Percentiles rank a stretch among this genome's conserved stretches.
Evolutionary conservation across 2,113 vertebrate species (phyloP).

Genomic region (Mola mola): DNA sequence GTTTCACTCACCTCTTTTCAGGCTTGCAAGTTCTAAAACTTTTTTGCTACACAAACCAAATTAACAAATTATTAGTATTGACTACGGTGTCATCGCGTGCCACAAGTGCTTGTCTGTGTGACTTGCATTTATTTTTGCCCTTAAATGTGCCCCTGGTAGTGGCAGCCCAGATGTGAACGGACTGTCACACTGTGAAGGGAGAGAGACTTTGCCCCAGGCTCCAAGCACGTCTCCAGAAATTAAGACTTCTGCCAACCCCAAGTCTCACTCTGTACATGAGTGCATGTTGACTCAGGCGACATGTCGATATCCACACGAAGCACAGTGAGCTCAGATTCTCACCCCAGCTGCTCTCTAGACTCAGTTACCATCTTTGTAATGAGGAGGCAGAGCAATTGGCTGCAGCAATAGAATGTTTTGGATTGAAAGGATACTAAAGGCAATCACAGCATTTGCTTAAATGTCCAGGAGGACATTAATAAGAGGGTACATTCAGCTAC

Average conservation of each 20-base stretch:
- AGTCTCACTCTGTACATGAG: neutral
- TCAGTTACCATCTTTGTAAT: slow-evolving; percentile 7
- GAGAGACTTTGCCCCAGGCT: slow-evolving; percentile 43
- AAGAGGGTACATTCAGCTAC: slow-evolving; percentile 10
- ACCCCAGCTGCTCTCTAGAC: neutral
- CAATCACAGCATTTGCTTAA: slow-evolving; percentile 30
- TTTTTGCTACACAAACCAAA: slow-evolving; percentile 25
- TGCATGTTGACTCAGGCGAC: too few species aligned
- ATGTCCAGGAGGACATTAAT: slow-evolving; percentile 30
- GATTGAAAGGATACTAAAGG: slow-evolving; percentile 22
- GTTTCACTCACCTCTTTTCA: slow-evolving; percentile 12
- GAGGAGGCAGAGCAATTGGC: slow-evolving; percentile 11
- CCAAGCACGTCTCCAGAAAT: neutral
- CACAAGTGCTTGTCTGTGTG: slow-evolving; percentile 43
- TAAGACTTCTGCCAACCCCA: neutral
- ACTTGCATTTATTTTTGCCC: slow-evolving; percentile 63
- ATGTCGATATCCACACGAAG: neutral
- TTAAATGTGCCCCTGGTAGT: slow-evolving; percentile 60
- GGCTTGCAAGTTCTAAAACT: slow-evolving; percentile 2
- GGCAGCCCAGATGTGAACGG: slow-evolving; percentile 66
- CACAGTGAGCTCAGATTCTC: neutral
- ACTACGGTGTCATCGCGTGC: slow-evolving; percentile 37
- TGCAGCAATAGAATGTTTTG: too few species aligned
- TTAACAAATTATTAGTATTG: slow-evolving; percentile 37
- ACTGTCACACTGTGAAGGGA: slow-evolving; percentile 49